phyloP scores from a whole-genome alignment of 2,888 invertebrate genomes.

The Euclidia mi region DNA sequence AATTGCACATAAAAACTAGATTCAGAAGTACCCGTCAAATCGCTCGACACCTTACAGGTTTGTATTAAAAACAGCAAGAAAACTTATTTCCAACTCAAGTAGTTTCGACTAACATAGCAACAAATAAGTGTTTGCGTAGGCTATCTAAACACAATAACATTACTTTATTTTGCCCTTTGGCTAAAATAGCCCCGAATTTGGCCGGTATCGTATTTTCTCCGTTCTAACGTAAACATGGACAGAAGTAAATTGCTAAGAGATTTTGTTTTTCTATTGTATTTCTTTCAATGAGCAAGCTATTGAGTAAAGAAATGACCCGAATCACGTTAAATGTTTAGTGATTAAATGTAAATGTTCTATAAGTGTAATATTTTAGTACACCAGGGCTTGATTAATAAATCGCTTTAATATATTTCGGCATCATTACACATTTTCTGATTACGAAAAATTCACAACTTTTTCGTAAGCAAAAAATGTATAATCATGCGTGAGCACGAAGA shows the following conservation, averaged over 20 bases:
- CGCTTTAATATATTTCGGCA: too few relatives aligned
- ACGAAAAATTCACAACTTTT: too few relatives aligned
- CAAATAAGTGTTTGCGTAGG: too few relatives aligned
- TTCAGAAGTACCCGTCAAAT: too few relatives aligned
- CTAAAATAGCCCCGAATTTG: background rate
- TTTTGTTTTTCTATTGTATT: background rate
- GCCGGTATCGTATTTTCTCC: background rate
- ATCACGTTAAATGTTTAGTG: slow-evolving; percentile 1
- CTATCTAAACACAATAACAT: background rate
- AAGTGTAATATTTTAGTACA: background rate
- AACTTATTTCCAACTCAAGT: background rate
- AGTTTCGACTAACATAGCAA: too few relatives aligned
- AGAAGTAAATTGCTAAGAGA: background rate
- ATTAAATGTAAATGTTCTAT: slow-evolving; percentile 10
- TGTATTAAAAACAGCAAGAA: too few relatives aligned
- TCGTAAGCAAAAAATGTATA: too few relatives aligned
- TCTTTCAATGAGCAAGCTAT: background rate
- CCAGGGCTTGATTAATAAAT: slow-evolving; percentile 7
- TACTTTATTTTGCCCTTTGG: background rate
- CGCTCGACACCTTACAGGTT: too few relatives aligned
- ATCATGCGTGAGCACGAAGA: too few relatives aligned
- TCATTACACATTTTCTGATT: too few relatives aligned
- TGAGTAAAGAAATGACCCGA: background rate
- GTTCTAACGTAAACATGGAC: background rate
- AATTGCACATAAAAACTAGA: too few relatives aligned